Evolutionary conservation across 2,888 invertebrate species (phyloP).

Genomic region (Athalia cordata): DNA sequence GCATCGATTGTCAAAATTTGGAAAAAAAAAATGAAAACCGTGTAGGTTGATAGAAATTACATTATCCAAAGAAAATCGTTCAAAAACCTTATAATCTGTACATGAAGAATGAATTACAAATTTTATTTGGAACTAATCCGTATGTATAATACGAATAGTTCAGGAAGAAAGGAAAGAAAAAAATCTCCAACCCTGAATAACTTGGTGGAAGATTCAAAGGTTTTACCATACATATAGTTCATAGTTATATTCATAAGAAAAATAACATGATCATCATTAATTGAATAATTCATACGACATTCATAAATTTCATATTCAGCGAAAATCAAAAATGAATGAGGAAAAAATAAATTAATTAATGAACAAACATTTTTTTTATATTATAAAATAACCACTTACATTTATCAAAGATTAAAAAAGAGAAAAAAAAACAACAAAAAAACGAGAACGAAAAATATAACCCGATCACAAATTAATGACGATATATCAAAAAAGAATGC

Average conservation of each 20-base stretch:
- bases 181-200: background rate
- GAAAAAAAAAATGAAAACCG: too few relatives aligned
- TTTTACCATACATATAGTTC: conserved; percentile 39
- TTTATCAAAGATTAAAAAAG: background rate
- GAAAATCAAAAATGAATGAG: conserved; percentile 10
- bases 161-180: background rate
- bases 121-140: background rate
- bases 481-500: conserved; percentile 45
- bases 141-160: background rate
- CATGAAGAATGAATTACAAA: conserved; percentile 8
- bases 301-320: conserved; percentile 17
- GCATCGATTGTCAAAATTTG: background rate
- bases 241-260: background rate
- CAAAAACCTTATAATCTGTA: background rate
- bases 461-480: conserved; percentile 59
- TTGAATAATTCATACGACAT: background rate
- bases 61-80: too few relatives aligned
- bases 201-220: conserved; percentile 6
- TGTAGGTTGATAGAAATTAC: too few relatives aligned
- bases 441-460: conserved; percentile 5
- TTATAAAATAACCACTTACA: background rate
- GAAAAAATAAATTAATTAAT: background rate
- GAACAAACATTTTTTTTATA: background rate
- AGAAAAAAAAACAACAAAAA: too few relatives aligned
- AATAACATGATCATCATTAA: conserved; percentile 17